A percentile compares a stretch with the other conserved stretches of the same genome.
Conservation (phyloP, 2,888 invertebrate genomes). For the Drosophila eohydei region DNA sequence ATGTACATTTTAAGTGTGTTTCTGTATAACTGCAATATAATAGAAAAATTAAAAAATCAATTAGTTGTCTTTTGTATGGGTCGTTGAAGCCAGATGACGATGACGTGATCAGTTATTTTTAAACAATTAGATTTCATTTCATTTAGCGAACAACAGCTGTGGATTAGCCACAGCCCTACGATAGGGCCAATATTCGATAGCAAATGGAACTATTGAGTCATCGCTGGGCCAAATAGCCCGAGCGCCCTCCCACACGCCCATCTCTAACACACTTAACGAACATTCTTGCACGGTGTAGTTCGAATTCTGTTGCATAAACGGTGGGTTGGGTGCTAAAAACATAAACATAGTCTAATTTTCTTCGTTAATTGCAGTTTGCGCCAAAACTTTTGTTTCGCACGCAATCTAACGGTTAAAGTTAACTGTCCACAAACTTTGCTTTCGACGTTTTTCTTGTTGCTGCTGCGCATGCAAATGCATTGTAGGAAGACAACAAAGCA, state of each 20-base stretch:
- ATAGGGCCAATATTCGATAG: conserved; percentile 29
- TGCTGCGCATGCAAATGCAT: conserved; percentile 48
- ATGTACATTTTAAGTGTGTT: background rate
- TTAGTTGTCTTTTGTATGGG: conserved; percentile 46
- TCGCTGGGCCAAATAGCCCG: background rate
- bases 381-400: conserved; percentile 29
- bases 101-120: conserved; percentile 66
- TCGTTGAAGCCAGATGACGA: conserved; percentile 50
- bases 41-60: conserved; percentile 43
- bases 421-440: conserved; percentile 24
- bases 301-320: conserved; percentile 29
- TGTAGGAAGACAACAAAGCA: conserved; percentile 18
- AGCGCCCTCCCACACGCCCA: conserved; percentile 1
- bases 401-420: conserved; percentile 32
- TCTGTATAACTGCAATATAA: conserved; percentile 4
- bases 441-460: conserved; percentile 30
- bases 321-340: conserved; percentile 1
- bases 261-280: background rate
- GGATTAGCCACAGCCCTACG: conserved; percentile 27
- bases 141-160: conserved; percentile 27
- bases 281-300: conserved; percentile 25
- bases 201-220: conserved; percentile 50
- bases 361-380: conserved; percentile 14
- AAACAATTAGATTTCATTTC: conserved; percentile 33
- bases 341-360: conserved; percentile 10